These are phyloP conservation scores for Tenualosa ilisha DNA, from an alignment of 2,797 vertebrate species.

Conservation along the genomic window DNA sequence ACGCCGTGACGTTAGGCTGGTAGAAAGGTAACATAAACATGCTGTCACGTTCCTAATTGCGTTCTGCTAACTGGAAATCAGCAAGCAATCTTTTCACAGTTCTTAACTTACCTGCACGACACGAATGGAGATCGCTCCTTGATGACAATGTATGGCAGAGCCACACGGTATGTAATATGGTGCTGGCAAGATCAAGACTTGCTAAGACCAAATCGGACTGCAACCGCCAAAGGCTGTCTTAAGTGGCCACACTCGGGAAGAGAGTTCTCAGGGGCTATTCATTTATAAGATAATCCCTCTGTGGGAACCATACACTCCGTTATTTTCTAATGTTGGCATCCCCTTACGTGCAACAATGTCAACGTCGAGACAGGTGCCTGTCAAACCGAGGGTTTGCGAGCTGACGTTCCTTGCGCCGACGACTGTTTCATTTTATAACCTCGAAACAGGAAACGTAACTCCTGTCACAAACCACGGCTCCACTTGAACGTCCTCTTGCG, in stretches of 20 bases:
- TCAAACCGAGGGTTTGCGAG: constrained; percentile 16
- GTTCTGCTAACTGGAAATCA: not conserved
- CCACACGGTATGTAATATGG: not conserved
- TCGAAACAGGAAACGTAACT: not conserved
- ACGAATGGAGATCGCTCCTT: constrained; percentile 1
- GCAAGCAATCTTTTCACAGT: not conserved
- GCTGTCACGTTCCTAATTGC: not conserved
- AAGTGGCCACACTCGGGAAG: not conserved
- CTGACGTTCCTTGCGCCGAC: not conserved
- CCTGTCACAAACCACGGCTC: constrained; percentile 1
- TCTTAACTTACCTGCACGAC: constrained; percentile 17
- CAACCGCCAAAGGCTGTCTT: not conserved
- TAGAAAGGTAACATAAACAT: not conserved
- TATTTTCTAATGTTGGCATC: not conserved
- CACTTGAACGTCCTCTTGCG: not conserved
- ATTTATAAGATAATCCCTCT: not conserved
- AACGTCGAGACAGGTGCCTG: constrained; percentile 12
- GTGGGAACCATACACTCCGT: not conserved
- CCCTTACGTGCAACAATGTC: constrained; percentile 9
- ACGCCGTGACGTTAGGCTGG: no score
- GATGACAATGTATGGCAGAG: not conserved
- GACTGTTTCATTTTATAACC: constrained; percentile 6
- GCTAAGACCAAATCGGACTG: constrained; percentile 6
- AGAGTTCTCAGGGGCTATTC: not conserved
- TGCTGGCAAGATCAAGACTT: constrained; percentile 2